Base-by-base conservation (phyloP, 2,113 vertebrate genomes). In the Dipodomys merriami region DNA sequence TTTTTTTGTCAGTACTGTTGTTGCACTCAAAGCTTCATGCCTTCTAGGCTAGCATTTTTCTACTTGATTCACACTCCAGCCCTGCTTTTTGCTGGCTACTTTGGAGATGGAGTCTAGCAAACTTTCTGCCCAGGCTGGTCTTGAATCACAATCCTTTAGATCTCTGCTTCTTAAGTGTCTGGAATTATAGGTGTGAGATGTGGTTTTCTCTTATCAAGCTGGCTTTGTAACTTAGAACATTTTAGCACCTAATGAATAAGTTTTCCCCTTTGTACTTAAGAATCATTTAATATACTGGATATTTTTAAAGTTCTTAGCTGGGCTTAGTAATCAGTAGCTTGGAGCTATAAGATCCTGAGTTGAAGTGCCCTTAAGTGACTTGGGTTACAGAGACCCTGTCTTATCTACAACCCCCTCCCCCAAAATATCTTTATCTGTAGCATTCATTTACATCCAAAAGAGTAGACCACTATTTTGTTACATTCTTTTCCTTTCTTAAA, bases 251-350 rank as follows among this genome's bases (percentile, higher is more conserved):
- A 68, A 71, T n/a, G 27, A n/a, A 10, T 83, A 71, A 67, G 10
- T 7, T 80, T 65, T 80, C 85, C 60, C 78, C 72, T 91, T 86
- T 93, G 82, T 15, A 90, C 30, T 84, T 92, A 20, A 78, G 82
- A 96, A 93, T 85, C 53, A 77, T 88, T 87, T 93, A 30, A 57
- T 95, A 35, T 20, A 84, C 44, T 83, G 10, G 49, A 81, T 96
- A 6, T 10, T 91, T 83, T 90, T 86, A 16, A 16, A 65, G 85
- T 91, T 95, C 90, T 15, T n/a, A 71, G 30, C 46, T 46, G 30
- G 46, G 20, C 39, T n/a, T 86, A 49, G 68, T 69, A 73, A 3
- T 44, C 25, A 73, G 72, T n/a, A 73, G 27, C 27, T 30, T 86
- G 23, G 49, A 13, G 23, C 46, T 7, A 5, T 33, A 71, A 8